Base-by-base conservation (phyloP, 2,888 invertebrate species). In the Cryptus armator region DNA sequence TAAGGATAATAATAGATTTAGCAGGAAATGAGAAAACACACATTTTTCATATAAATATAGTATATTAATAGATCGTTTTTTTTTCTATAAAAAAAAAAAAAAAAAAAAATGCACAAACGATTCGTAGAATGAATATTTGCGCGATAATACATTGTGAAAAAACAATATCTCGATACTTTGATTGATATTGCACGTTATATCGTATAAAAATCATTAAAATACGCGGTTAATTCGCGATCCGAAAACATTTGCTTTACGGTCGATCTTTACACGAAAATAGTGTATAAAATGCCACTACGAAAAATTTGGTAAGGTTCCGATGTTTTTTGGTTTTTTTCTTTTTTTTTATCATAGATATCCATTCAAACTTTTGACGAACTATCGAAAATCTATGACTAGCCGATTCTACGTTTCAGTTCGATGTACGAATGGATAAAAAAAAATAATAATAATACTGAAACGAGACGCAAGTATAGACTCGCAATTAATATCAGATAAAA, bases 121-220 rank as follows among this genome's bases (percentile, higher is more conserved):
- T 64, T 53, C 3, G 24, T 24, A n/a, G 7, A 19, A 16, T n/a
- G 29, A 68, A 59, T 14, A n/a, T 14, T 43, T 72, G 74, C 29
- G 44, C 37, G 37, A 48, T 56, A 16, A 46, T 71, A 12, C 14
- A 19, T 56, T 53, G 14, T 68, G 12, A 19, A 53, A 66, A 66
- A 46, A 72, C 37, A 62, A 53, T n/a, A 1, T 16, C 19, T 77
- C 14, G 24, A 48, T 16, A 44, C n/a, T 32, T 76, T 66, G 14
- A 9, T 19, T 12, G 37, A 53, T 78, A 83, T 86, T 83, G 77
- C 77, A 81, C 81, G 72, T 67, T 67, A 16, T 59, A 16, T 59
- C 51, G 70, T 43, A 66, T 62, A 43, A 85, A 68, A 67, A 51
- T 75, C 12, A 44, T 64, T 62, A 75, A 68, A 80, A 79, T 62